Evolutionary conservation across 2,797 vertebrate genomes (phyloP), one percentile per base, ranked within the genome.

Genomic region (Lophius americanus): DNA sequence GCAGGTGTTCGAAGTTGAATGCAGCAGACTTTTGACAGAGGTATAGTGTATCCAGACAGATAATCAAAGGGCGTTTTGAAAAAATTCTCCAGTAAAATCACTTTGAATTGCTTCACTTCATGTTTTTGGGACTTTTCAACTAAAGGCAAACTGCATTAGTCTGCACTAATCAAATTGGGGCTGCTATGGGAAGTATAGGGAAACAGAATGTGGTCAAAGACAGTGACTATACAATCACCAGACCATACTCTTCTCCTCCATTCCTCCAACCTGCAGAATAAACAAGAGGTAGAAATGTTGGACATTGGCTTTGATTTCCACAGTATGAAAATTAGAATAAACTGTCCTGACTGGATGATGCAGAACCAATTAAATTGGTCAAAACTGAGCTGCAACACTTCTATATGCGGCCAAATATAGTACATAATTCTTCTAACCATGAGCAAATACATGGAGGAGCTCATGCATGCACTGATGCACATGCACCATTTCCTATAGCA

Each of bases 131-230:
- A 4, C 9, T 58, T 64, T 78, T n/a, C 63, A 61, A 69, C 53
- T 67, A 64, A 60, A 36, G 9, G 49, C 57, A 54, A 12, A 52
- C 60, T 66, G 59, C 69, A 76, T 85, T 68, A 75, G 80, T 83
- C 71, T 67, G 65, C 64, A 58, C 46, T 80, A 80, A 85, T 83
- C 82, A 75, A 87, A 85, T 70, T 70, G 72, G 38, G 47, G 53
- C 75, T 66, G 59, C n/a, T 51, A 71, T 23, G 23, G 23, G 23
- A 74, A 76, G 70, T 79, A 74, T 50, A 38, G 9, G 73, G 71
- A 70, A 78, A 58, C 64, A 54, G 67, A 36, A 44, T 1, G 12
- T 73, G 75, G 80, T 88, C 80, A 77, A 62, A 70, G 51, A 53
- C 71, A 60, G 78, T 66, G 70, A 73, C 62, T 61, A 48, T 55